Base-by-base conservation (phyloP, 2,113 vertebrate genomes). In the Toxostoma redivivum region DNA sequence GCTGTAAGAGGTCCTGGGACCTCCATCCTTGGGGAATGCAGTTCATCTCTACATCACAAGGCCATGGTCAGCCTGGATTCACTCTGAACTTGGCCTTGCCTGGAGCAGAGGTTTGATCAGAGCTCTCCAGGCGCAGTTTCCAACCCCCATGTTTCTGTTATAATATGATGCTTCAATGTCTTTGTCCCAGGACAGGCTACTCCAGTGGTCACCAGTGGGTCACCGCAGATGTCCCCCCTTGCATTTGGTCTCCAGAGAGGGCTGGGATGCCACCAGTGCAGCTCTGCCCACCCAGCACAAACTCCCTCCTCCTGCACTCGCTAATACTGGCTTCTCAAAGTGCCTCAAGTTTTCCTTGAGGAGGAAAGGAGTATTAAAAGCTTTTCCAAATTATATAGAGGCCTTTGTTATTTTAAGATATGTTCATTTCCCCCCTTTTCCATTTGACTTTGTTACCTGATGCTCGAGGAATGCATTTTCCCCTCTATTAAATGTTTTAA, bases 401-500 rank as follows among this genome's bases (percentile, higher is more conserved):
- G 65, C 40, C 79, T 95, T 89, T 94, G 92, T 96, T 91, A 90
- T 92, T 95, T 94, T 80, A 76, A 92, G 60, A 82, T 89, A 94
- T 73, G 85, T 95, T 77, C 31, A 27, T 76, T 76, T 73, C 44
- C 53, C 82, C 25, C 78, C 18, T 73, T 74, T 87, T 95, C 85
- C 80, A 1, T 97, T 92, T 92, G 95, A 96, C 95, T 97, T 95
- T 96, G 94, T 95, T 97, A 97, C 97, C 97, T 97, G 95, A 95
- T 91, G 94, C 91, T 96, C 67, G 0, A 92, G 93, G 93, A 96
- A 95, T 92, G 91, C 81, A 81, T 96, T 96, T 94, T 92, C 93
- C 70, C 71, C 95, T 95, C 95, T 96, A 96, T 97, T 97, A 97
- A 97, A 97, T 95, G 97, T 96, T 97, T 97, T 96, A 97, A 91